Evolutionary conservation across 2,888 invertebrate species (phyloP), one percentile per base, ranked within the genome.

Genomic region (Timandra comae): DNA sequence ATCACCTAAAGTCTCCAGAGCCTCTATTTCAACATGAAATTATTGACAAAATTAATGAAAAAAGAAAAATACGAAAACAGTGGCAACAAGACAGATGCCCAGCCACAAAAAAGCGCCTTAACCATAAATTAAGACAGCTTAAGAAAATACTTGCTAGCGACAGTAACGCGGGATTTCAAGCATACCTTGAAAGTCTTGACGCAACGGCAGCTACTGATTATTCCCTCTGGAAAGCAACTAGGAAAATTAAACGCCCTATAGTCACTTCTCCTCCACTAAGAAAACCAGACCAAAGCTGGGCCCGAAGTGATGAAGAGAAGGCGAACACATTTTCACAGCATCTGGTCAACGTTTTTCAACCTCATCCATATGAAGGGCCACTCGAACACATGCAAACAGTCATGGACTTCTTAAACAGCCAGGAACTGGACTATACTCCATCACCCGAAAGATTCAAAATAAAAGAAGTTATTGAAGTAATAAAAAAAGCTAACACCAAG

Each of bases 221-320:
- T 12, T 46, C 47, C 2, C 38, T 52, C 1, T 47, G 46, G 46
- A 47, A 52, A 30, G 35, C 38, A 4, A 41, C 42, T n/a, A 46
- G 38, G 33, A 39, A 32, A 2, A 19, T 39, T 1, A 46, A 45
- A 22, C 25, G 30, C 21, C 43, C 47, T 2, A 34, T 21, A 20
- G n/a, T n/a, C 3, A 8, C 6, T 1, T 6, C 19, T 3, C 12
- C 39, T 3, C 45, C 43, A 10, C 12, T 50, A 2, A 31, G 33
- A 19, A 40, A 13, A 3, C 3, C 11, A 7, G 22, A 35, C 3
- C 21, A 33, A 10, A 12, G n/a, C 2, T 44, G 41, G 47, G 41
- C 42, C 3, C 33, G 31, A 26, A 30, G 30, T 5, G 30, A 32
- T 6, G 2, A 7, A 0, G 41, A 43, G 3, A 46, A 46, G n/a